Evolutionary conservation across 1,140 invertebrate genomes (phyloP).

Genomic region (Heliconius himera): DNA sequence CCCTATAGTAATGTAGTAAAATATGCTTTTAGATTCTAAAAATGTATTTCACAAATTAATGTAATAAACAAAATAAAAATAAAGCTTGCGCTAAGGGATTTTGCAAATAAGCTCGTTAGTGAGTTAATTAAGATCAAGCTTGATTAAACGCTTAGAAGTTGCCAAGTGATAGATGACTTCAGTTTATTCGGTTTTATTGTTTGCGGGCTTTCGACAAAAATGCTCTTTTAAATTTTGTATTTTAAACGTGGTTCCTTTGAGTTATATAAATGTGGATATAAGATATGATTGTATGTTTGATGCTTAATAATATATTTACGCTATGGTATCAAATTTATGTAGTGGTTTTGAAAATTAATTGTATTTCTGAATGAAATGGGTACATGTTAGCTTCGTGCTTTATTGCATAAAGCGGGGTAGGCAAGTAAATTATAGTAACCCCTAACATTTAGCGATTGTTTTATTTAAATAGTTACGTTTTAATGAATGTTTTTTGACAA

Average conservation of each 20-base stretch:
- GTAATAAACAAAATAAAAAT: not conserved
- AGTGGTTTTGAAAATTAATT: no score
- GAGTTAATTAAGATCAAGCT: slow-evolving; percentile 71
- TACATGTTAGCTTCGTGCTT: no score
- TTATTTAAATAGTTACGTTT: no score
- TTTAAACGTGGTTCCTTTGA: not conserved
- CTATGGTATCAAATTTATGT: no score
- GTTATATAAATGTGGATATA: no score
- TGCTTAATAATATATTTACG: no score
- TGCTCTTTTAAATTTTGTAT: slow-evolving; percentile 10
- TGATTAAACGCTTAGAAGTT: slow-evolving; percentile 72
- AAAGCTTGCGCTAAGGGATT: slow-evolving; percentile 33
- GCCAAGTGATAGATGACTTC: slow-evolving; percentile 66
- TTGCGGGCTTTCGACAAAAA: slow-evolving; percentile 5
- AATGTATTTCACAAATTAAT: not conserved
- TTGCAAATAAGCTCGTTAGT: slow-evolving; percentile 67
- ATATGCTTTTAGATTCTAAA: slow-evolving; percentile 2
- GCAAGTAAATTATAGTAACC: no score
- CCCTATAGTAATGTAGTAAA: not conserved
- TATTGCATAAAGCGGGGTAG: no score
- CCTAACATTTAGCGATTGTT: no score
- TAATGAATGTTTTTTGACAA: no score
- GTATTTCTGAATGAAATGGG: no score
- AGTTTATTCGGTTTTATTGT: slow-evolving; percentile 41
- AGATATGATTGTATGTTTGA: no score